phyloP scores from a whole-genome alignment of 2,797 vertebrate genomes.

The Fundulus diaphanus region DNA sequence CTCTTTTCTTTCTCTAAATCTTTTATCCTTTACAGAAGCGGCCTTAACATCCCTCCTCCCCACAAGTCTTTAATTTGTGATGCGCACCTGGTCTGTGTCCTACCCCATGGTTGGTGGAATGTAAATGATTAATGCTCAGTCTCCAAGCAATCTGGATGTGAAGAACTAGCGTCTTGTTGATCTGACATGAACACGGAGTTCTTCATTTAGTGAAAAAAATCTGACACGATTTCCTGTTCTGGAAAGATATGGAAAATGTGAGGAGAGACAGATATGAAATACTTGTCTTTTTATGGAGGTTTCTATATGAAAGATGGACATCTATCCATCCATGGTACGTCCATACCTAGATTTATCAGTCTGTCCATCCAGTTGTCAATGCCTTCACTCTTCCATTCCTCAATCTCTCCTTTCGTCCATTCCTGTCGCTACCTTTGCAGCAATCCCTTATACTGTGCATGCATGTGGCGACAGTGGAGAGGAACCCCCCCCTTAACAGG shows the following conservation, averaged over 20 bases:
- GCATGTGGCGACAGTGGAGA: too few species aligned
- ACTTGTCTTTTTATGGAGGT: neutral
- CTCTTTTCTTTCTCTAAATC: neutral
- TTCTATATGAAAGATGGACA: neutral
- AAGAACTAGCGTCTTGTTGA: slow-evolving; percentile 16
- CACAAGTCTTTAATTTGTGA: slow-evolving; percentile 23
- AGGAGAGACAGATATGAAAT: neutral
- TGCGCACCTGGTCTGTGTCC: slow-evolving; percentile 11
- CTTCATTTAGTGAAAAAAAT: neutral
- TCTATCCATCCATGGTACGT: too few species aligned
- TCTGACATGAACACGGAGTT: neutral
- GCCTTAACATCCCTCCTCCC: neutral
- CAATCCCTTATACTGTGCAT: too few species aligned
- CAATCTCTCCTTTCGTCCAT: too few species aligned
- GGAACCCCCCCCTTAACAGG: too few species aligned
- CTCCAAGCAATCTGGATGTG: slow-evolving; percentile 13
- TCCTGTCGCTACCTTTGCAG: too few species aligned
- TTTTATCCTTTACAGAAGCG: slow-evolving; percentile 12
- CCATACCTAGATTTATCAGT: too few species aligned
- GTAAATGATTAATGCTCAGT: slow-evolving; percentile 46
- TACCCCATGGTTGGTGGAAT: slow-evolving; percentile 28
- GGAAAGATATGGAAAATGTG: neutral
- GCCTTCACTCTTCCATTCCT: too few species aligned
- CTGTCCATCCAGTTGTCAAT: too few species aligned
- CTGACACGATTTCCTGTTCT: too few species aligned